These are phyloP conservation scores for Oegoconia quadripuncta DNA, from an alignment of 2,888 invertebrate genomes.

Conservation along the genomic window DNA sequence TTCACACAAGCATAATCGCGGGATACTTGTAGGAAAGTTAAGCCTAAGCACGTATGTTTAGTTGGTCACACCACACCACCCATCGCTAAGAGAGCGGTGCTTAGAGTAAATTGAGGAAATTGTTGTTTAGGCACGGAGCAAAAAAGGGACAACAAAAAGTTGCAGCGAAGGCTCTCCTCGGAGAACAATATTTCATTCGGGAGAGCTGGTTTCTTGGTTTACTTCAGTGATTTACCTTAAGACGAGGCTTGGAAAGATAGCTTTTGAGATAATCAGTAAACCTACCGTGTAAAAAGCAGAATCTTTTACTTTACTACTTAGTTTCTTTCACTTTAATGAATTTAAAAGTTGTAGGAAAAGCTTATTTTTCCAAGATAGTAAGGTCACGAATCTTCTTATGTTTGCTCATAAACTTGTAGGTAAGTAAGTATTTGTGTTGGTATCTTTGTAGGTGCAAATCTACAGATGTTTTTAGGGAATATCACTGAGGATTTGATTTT, in stretches of 20 bases:
- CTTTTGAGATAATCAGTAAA: slow-evolving; percentile 24
- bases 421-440: too few relatives aligned
- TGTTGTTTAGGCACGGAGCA: slow-evolving; percentile 45
- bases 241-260: slow-evolving; percentile 29
- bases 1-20: too few relatives aligned
- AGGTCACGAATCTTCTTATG: too few relatives aligned
- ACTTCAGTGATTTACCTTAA: slow-evolving; percentile 55
- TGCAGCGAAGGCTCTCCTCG: slow-evolving; percentile 44
- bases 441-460: too few relatives aligned
- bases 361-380: not conserved
- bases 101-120: slow-evolving; percentile 45
- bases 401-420: too few relatives aligned
- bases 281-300: not conserved
- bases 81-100: too few relatives aligned
- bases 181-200: slow-evolving; percentile 65
- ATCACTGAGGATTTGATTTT: too few relatives aligned
- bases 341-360: not conserved
- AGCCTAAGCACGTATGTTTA: too few relatives aligned
- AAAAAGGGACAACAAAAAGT: slow-evolving; percentile 48
- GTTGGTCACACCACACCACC: too few relatives aligned
- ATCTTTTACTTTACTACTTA: not conserved
- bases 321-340: not conserved
- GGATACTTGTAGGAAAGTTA: too few relatives aligned
- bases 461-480: too few relatives aligned
- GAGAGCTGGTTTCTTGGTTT: slow-evolving; percentile 53